Evolutionary conservation across 1,140 invertebrate genomes (phyloP), one percentile per base, ranked within the genome.

Genomic region (Sarcophaga bullata): DNA sequence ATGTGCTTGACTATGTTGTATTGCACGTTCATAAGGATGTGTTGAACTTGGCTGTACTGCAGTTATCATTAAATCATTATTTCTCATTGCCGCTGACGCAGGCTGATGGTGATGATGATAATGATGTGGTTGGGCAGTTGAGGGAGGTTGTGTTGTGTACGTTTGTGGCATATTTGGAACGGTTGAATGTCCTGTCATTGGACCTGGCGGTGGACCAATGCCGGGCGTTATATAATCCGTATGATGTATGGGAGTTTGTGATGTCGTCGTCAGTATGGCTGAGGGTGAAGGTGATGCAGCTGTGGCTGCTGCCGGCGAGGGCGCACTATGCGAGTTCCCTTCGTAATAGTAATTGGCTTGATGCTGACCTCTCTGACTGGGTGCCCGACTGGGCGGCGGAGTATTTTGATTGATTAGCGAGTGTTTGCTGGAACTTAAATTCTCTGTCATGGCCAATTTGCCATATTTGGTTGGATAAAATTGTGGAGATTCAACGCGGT

Each of bases 381-480:
- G 48, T 17, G 80, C 82, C 15, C 75, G 54, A 8, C 75, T 82
- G 48, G 82, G 80, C 9, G 82, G 82, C 37, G 82, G 82, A 54
- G 82, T 83, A 83, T 83, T 83, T 80, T 83, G 82, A 73, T 83
- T 80, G 7, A 78, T n/a, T 52, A 78, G 48, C 48, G 62, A 19
- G n/a, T 68, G 62, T 68, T 58, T 68, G 75, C 49, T 50, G 75
- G 48, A 50, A 48, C 19, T 78, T 78, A 9, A 17, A 50, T n/a
- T 50, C 73, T 49, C n/a, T 50, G 48, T 48, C 47, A 76, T 85
- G 8, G 87, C 52, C 10, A 87, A 76, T 73, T 89, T 89, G 9
- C 85, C 84, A 50, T 88, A 88, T 75, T 88, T 89, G 10, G 85
- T 86, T 8, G 84, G 86, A 84, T 87, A 88, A 17, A 83, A 84